phyloP scores from a whole-genome alignment of 2,113 vertebrate genomes.

The Poicephalus meyeri region DNA sequence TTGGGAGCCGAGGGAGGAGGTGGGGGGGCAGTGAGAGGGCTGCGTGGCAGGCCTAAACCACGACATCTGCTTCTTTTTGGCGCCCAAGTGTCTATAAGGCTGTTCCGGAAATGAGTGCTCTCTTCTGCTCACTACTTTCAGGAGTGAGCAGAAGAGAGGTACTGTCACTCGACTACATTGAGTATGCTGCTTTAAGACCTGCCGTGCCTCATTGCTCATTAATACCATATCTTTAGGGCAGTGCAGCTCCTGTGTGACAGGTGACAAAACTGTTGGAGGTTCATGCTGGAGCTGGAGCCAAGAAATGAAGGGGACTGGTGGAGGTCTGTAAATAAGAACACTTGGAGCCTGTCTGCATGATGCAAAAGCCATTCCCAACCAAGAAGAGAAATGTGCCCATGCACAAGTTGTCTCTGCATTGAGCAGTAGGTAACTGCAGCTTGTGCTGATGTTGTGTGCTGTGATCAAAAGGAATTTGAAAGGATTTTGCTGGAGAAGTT shows the following conservation, averaged over 20 bases:
- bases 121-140: background rate
- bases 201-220: background rate
- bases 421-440: background rate
- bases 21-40: too few relatives aligned
- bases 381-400: background rate
- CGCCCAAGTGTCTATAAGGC: too few relatives aligned
- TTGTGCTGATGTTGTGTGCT: background rate
- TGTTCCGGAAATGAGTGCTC: too few relatives aligned
- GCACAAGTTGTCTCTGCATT: background rate
- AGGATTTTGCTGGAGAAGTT: background rate
- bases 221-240: background rate
- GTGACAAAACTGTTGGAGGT: background rate
- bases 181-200: background rate
- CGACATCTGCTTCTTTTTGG: too few relatives aligned
- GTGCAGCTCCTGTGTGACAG: background rate
- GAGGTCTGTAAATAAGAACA: slow-evolving; percentile 4
- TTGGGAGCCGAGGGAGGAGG: too few relatives aligned
- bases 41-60: too few relatives aligned
- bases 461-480: background rate
- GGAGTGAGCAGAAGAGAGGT: background rate
- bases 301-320: background rate
- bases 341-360: background rate
- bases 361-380: background rate
- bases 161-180: background rate
- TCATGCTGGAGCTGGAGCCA: background rate